Evolutionary conservation across 2,888 invertebrate genomes (phyloP), one percentile per base, ranked within the genome.

Genomic region (Phyllotreta cruciferae): DNA sequence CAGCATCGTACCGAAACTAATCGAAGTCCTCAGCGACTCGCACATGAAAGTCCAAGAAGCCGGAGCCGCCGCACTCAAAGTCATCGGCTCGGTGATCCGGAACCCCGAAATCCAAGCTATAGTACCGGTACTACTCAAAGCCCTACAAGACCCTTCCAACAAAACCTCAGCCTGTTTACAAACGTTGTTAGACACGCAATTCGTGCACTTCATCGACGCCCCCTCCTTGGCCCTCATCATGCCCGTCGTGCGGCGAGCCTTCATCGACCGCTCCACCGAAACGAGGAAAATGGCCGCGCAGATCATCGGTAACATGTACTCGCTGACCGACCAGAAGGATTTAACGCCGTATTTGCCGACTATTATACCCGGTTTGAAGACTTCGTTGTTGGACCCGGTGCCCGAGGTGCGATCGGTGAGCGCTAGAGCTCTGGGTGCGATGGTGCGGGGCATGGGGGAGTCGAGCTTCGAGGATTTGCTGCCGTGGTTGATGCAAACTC

Each of bases 281-380:
- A 98, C 97, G 0, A 87, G 99, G 74, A 96, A 98, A 84, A 98
- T 98, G 96, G 96, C 99, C 1, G 97, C 98, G 2, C 98, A 99
- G 84, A 98, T 99, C 79, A 98, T 99, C 73, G 98, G 98, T 62
- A 99, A 98, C 82, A 98, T 99, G 96, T 99, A 98, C 83, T 97
- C 97, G 0, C 84, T 99, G 49, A 98, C 98, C 0, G 98, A 98
- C 83, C 97, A 98, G 81, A 99, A 99, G 84, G 99, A 99, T 81
- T 85, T 99, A 68, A 89, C 93, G 71, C 98, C 99, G 0, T 99
- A 99, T 81, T 84, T 99, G 75, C 94, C 96, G 0, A 94, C 92
- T 53, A 96, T 99, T 70, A 96, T 98, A 67, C 98, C 98, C 0
- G 98, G 98, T 0, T 83, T 99, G 63, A 98, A 99, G 83, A 92